Base-by-base conservation (phyloP, 1,140 invertebrate genomes). In the Scaptomyza montana region DNA sequence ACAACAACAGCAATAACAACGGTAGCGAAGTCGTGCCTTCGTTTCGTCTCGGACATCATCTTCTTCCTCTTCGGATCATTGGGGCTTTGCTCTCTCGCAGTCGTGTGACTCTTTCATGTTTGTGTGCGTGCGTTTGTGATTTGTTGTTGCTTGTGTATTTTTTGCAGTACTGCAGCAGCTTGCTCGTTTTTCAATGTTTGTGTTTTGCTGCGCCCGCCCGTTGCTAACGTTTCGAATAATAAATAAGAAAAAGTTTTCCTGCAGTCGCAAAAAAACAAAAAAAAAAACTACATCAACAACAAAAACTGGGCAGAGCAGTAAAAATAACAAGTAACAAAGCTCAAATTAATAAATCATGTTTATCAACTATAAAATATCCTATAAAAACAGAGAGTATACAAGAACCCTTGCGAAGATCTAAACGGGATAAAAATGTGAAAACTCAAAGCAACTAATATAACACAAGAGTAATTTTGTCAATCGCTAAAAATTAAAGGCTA, bases 211-310 rank as follows among this genome's bases (percentile, higher is more conserved):
- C 63, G 65, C 55, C 51, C 69, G 65, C 47, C 50, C 25, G 62
- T 64, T 39, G 53, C 63, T 71, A 63, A 63, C 61, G 59, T 54
- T 79, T 79, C 78, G 80, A 89, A 89, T 89, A 89, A 89, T 90
- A 89, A 89, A 89, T 89, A 89, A 89, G 85, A 89, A 89, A 89
- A 89, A 90, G 86, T 89, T 86, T 90, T 89, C 73, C 86, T 90
- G 86, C 74, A 89, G 74, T 78, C 69, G 78, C 72, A 79, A 80
- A 75, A 66, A 39, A 12, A 10, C n/a, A n/a, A 39, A 9, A 39
- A 0, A 36, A 36, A 36, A 36, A 36, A 36, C 33, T 9, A n/a
- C 39, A n/a, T 5, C 10, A 43, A n/a, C 39, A n/a, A 43, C 39
- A 43, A 50, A 49, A 69, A 45, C 33, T 51, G 60, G 55, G 41